A percentile compares a stretch with the other conserved stretches of the same genome.
Conservation (phyloP, 1,140 invertebrate species). For the Pteromalus puparum region DNA sequence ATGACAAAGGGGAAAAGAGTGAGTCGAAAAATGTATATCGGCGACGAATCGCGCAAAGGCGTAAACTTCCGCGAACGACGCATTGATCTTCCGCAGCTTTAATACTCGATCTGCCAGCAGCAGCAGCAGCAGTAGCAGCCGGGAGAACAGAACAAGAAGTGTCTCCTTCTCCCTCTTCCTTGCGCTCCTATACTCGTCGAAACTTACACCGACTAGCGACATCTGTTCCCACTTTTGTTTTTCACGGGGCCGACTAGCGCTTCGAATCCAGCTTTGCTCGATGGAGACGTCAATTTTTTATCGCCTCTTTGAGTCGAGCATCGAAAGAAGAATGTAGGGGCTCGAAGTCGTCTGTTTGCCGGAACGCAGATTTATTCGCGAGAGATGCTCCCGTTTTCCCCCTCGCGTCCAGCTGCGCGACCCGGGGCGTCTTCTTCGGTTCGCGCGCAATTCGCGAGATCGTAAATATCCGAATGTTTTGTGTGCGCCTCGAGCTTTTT, state of each 20-base stretch:
- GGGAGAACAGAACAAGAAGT: too few species aligned
- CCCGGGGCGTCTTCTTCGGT: not conserved
- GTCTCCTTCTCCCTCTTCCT: not conserved
- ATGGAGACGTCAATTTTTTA: conserved; percentile 34
- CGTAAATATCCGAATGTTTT: conserved; percentile 19
- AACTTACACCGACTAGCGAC: not conserved
- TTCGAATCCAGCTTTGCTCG: not conserved
- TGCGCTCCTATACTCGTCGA: not conserved
- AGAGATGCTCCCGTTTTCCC: not conserved
- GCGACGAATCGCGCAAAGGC: not conserved
- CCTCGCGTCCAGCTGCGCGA: not conserved
- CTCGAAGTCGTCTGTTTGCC: not conserved
- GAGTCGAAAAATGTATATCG: conserved; percentile 14
- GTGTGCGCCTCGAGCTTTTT: not conserved
- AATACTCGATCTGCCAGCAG: conserved; percentile 11
- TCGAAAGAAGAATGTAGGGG: not conserved
- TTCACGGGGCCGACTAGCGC: not conserved
- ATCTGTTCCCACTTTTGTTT: conserved; percentile 20
- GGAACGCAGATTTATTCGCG: conserved; percentile 17
- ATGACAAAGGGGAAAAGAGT: not conserved
- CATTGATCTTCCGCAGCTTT: conserved; percentile 29
- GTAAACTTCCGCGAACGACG: conserved; percentile 5
- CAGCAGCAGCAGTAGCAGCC: not conserved
- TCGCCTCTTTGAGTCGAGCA: not conserved
- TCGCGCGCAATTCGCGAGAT: not conserved